Conservation (phyloP, 2,888 invertebrate species). For the Rutpela maculata region DNA sequence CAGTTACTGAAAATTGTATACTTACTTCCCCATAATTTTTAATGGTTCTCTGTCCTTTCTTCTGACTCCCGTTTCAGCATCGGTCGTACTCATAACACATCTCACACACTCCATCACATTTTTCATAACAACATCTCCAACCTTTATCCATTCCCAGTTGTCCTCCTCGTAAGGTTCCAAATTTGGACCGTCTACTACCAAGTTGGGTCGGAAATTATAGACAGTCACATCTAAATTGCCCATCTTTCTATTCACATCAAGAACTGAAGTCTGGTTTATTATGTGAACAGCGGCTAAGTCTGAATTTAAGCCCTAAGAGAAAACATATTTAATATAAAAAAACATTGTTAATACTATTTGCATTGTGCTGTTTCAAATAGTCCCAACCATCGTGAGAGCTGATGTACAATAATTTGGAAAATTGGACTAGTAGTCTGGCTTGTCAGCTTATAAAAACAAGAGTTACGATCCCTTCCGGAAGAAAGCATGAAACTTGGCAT, state of each 20-base stretch:
- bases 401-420: no score
- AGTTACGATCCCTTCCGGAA: no score
- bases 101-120: conserved; percentile 77
- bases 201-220: conserved; percentile 77
- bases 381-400: no score
- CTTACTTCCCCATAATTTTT: conserved; percentile 75
- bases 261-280: conserved; percentile 75
- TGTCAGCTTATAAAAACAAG: no score
- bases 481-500: no score
- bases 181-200: conserved; percentile 73
- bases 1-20: conserved; percentile 3
- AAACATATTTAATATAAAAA: neutral
- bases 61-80: conserved; percentile 74
- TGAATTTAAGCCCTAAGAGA: conserved; percentile 73
- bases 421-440: no score
- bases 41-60: conserved; percentile 75
- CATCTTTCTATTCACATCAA: conserved; percentile 74
- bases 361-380: neutral
- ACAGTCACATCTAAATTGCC: conserved; percentile 68
- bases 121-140: conserved; percentile 75
- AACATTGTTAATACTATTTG: neutral
- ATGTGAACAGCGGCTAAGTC: conserved; percentile 76
- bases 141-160: conserved; percentile 77
- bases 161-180: conserved; percentile 75
- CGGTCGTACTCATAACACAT: conserved; percentile 72